phyloP scores from a whole-genome alignment of 2,113 vertebrate genomes.

The Meleagris gallopavo region DNA sequence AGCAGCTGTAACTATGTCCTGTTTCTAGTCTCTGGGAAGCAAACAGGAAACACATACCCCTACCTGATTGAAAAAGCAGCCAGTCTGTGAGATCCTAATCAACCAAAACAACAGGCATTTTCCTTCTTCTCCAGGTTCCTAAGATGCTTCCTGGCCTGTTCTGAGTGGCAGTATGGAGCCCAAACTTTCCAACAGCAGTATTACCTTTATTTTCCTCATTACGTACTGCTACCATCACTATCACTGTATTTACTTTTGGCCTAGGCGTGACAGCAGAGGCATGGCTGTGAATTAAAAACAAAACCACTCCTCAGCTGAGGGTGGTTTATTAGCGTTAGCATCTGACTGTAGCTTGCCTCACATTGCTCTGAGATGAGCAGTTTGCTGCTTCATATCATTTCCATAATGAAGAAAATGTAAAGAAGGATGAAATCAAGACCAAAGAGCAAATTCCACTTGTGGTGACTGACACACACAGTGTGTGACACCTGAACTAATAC shows the following conservation, averaged over 20 bases:
- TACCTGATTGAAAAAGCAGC: conserved; percentile 53
- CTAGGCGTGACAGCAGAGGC: not conserved
- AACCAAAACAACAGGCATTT: not conserved
- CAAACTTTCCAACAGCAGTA: not conserved
- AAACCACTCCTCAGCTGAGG: not conserved
- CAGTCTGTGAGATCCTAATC: not conserved
- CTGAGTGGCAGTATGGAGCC: not conserved
- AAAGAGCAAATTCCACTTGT: conserved; percentile 45
- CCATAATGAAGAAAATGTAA: not conserved
- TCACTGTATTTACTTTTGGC: conserved; percentile 13
- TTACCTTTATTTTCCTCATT: not conserved
- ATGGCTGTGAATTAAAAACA: not conserved
- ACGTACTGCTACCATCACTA: not conserved
- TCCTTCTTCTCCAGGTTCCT: conserved; percentile 38
- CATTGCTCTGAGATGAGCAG: not conserved
- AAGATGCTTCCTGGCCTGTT: conserved; percentile 29
- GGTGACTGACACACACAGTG: not conserved
- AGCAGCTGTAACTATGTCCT: conserved; percentile 1
- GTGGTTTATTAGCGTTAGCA: not conserved
- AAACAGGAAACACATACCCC: conserved; percentile 60
- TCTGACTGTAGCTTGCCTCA: not conserved
- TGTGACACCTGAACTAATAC: conserved; percentile 3
- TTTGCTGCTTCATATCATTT: not conserved
- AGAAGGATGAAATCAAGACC: not conserved
- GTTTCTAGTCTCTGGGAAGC: not conserved